These are phyloP conservation scores for Toxotes lorentzi DNA, from an alignment of 2,797 vertebrate species.

Conservation along the genomic window DNA sequence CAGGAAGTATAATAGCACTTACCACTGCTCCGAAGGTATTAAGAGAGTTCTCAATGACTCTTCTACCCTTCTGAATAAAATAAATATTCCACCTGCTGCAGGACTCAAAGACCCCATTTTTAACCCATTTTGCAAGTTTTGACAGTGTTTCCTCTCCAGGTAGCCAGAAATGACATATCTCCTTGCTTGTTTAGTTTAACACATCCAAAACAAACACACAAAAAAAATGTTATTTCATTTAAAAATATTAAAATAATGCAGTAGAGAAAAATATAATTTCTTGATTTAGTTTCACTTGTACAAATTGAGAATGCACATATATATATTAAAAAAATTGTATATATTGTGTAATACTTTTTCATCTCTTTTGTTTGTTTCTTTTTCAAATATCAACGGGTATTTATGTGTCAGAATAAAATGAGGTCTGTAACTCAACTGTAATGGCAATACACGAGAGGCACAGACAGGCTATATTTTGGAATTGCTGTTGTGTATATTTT, in stretches of 20 bases:
- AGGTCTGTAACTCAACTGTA: constrained; percentile 8
- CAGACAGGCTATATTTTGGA: neutral
- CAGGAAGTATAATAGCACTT: constrained; percentile 1
- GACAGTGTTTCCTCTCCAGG: neutral
- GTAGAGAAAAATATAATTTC: neutral
- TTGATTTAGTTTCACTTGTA: neutral
- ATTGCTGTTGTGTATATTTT: neutral
- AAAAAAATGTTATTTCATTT: neutral
- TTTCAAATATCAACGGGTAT: constrained; percentile 20
- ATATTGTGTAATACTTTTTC: neutral
- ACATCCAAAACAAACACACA: no score
- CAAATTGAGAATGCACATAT: neutral
- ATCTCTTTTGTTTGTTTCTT: neutral
- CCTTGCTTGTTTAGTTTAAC: neutral
- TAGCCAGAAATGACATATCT: neutral
- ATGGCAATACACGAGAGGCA: constrained; percentile 8
- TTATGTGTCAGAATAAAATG: neutral
- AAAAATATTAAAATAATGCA: neutral
- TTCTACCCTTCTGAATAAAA: no score
- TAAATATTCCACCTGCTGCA: neutral
- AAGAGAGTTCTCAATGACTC: neutral
- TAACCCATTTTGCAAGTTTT: constrained; percentile 2
- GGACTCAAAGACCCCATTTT: neutral
- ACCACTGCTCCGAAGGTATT: constrained; percentile 3
- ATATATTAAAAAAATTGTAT: neutral